Base-by-base conservation (phyloP, 2,797 vertebrate species). In the Amblyraja radiata region DNA sequence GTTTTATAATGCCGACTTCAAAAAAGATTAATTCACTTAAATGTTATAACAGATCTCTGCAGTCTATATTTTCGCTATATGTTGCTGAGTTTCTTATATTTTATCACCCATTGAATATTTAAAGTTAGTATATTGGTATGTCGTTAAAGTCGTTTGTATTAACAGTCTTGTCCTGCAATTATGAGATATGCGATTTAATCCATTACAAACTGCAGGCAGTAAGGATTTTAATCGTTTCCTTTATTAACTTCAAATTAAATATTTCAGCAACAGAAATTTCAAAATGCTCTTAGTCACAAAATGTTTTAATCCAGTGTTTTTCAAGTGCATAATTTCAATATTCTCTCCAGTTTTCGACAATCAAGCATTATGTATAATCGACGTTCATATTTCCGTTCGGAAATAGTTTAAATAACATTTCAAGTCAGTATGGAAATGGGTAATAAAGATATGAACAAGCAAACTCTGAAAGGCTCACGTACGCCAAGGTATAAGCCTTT, bases 301-400 rank as follows among this genome's bases (percentile, higher is more conserved):
- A 98, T 97, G 97, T 98, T 97, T 97, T 98, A 98, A 97, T 99
- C 99, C 99, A 99, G 99, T 99, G 99, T 99, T 98, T 98, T 98
- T 98, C 98, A 99, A 99, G 99, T 99, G 99, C 99, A 99, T 99
- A 73, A 25, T 98, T 97, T 98, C 98, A 98, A 98, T 98, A 99
- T 98, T 99, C 97, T 98, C 97, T 92, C 90, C 90, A 92, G 90
- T 92, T 74, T 92, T 92, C 97, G 97, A 96, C 97, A 97, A 98
- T 97, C 96, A 96, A 97, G 97, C 97, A 97, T 97, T 96, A 97
- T 97, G 97, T 97, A 97, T 97, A 98, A 97, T 97, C 97, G 97
- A 97, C 97, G 97, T 97, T 97, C 96, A 97, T 95, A 97, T 96
- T 94, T 93, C 90, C 96, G 96, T 97, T 95, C 96, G 97, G 97